Base-by-base conservation (phyloP, 1,140 invertebrate genomes). In the Catajapyx aquilonaris region DNA sequence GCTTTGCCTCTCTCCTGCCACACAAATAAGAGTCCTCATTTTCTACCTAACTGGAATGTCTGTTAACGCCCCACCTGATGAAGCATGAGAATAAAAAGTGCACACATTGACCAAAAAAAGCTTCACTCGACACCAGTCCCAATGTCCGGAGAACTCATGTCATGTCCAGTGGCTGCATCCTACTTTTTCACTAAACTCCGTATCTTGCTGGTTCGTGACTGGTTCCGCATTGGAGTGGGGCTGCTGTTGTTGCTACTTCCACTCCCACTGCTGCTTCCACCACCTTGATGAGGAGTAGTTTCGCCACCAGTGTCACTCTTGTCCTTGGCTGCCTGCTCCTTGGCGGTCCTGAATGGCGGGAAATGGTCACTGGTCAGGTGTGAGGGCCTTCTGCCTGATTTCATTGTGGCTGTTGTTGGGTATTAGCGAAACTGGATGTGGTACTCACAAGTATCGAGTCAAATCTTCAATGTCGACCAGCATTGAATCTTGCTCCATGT, bases 401-500 rank as follows among this genome's bases (percentile, higher is more conserved):
- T 28, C 9, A 28, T 28, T 28, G 9, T 10, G 9, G 9, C 9
- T 28, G 9, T 28, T 10, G 25, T 9, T 28, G 9, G n/a, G 25
- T 18, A 37, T 10, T 7, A 11, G 10, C 15, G 5, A 15, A 43
- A 43, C 19, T 28, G 25, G 25, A n/a, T 10, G 25, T 28, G n/a
- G 9, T 33, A 69, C 74, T 77, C 62, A 86, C 78, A 85, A 60
- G 57, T 84, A 90, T 69, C 83, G 66, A 21, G 84, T 90, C 30
- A 93, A 65, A 62, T 95, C 88, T 61, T 95, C 88, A 45, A 94
- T 88, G 54, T 95, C 87, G 4, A 94, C 86, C 38, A 95, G 66
- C 80, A 90, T 90, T 11, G 88, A 91, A 58, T 95, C 90, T 59
- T 94, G 88, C 44, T 86, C 81, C 86, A 94, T 94, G 56, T 93